Percentiles rank a stretch among this genome's conserved stretches.
phyloP scores from a whole-genome alignment of 1,140 invertebrate species.

The Drosophila tsacasi region DNA sequence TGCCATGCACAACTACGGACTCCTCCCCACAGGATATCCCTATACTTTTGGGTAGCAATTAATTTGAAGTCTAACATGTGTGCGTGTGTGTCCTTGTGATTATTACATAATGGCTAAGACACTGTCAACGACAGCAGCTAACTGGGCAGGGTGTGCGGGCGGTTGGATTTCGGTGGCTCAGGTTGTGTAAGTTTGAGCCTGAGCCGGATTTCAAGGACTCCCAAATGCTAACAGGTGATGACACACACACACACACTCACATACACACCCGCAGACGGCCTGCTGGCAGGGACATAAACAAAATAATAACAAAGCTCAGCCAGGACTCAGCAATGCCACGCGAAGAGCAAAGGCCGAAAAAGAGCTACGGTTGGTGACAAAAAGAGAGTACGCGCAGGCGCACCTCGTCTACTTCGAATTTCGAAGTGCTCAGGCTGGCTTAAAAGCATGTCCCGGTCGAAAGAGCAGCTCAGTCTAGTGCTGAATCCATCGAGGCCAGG shows the following conservation, averaged over 20 bases:
- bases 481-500: slow-evolving; percentile 70
- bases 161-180: slow-evolving; percentile 39
- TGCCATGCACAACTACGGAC: slow-evolving; percentile 9
- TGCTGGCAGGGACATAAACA: slow-evolving; percentile 65
- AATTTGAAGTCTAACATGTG: slow-evolving; percentile 73
- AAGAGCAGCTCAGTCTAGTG: slow-evolving; percentile 75
- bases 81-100: slow-evolving; percentile 35
- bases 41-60: slow-evolving; percentile 76
- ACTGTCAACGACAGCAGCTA: slow-evolving; percentile 36
- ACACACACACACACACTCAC: slow-evolving; percentile 52
- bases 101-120: slow-evolving; percentile 65
- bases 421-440: slow-evolving; percentile 39
- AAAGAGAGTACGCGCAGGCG: slow-evolving; percentile 49
- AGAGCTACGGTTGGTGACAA: neutral
- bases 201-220: slow-evolving; percentile 75
- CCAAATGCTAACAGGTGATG: slow-evolving; percentile 83
- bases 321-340: slow-evolving; percentile 36
- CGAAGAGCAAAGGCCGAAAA: slow-evolving; percentile 37
- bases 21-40: slow-evolving; percentile 11
- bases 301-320: slow-evolving; percentile 77
- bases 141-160: neutral
- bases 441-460: slow-evolving; percentile 76
- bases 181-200: slow-evolving; percentile 49
- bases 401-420: slow-evolving; percentile 38
- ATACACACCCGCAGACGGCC: slow-evolving; percentile 2